Conservation (phyloP, 2,797 vertebrate genomes). For the Typhlichthys eigenmanni region DNA sequence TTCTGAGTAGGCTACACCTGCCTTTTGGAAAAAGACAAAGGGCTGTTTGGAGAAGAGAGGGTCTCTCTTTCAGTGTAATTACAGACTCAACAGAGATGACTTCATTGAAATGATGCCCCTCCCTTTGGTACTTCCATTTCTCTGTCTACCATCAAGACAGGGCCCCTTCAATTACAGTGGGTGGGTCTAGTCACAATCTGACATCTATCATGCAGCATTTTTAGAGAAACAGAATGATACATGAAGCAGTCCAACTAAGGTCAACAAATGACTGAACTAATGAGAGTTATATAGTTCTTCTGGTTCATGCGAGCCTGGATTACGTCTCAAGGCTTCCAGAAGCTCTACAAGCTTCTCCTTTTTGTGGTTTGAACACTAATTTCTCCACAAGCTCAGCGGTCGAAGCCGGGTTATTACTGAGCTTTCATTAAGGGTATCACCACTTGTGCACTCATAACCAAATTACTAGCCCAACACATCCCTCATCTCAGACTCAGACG, state of each 20-base stretch:
- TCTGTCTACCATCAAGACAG: constrained; percentile 30
- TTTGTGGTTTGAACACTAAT: constrained; percentile 50
- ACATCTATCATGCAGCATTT: neutral
- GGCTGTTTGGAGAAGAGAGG: constrained; percentile 17
- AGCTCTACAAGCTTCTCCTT: neutral
- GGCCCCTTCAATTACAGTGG: constrained; percentile 31
- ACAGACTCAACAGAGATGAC: constrained; percentile 66
- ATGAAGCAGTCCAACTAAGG: neutral
- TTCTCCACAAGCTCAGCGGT: constrained; percentile 36
- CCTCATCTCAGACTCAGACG: constrained; percentile 55
- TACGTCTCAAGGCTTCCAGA: constrained; percentile 27
- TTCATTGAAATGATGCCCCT: constrained; percentile 55
- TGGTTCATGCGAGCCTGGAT: constrained; percentile 27
- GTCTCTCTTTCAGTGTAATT: constrained; percentile 62
- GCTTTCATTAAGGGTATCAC: constrained; percentile 26
- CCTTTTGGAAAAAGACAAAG: constrained; percentile 57
- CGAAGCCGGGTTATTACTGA: constrained; percentile 37
- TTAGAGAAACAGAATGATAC: constrained; percentile 1
- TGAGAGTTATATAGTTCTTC: constrained; percentile 7
- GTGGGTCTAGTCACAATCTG: constrained; percentile 19
- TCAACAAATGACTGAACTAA: constrained; percentile 14
- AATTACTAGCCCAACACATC: constrained; percentile 57
- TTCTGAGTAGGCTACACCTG: constrained; percentile 41
- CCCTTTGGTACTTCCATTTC: constrained; percentile 40
- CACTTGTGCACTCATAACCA: constrained; percentile 50